phyloP scores from a whole-genome alignment of 2,888 invertebrate species.

The Melikaiella ostensackeni region DNA sequence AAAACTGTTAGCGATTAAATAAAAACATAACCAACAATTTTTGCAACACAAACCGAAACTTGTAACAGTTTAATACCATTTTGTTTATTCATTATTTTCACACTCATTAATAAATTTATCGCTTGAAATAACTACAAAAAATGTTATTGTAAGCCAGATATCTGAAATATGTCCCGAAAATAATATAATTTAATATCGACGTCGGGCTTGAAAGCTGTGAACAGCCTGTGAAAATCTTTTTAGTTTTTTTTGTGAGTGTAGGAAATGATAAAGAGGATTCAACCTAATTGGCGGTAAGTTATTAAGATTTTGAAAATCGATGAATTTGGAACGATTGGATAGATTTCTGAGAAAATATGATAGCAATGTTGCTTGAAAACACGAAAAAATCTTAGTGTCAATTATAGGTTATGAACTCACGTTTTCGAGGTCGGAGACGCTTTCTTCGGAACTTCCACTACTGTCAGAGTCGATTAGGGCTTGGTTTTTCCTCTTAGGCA shows the following conservation, averaged over 20 bases:
- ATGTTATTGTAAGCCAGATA: not conserved
- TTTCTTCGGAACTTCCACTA: constrained; percentile 84
- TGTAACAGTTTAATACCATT: not conserved
- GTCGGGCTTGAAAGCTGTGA: not conserved
- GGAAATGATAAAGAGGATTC: not conserved
- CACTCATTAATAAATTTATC: not conserved
- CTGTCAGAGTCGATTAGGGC: constrained; percentile 90
- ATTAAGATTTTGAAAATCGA: not conserved
- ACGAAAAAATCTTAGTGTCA: not conserved
- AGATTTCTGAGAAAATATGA: not conserved
- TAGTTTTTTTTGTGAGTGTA: not conserved
- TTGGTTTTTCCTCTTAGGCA: constrained; percentile 92
- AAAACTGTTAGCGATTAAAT: not conserved
- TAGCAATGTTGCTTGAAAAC: not conserved
- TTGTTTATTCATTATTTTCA: not conserved
- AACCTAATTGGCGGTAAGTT: not conserved
- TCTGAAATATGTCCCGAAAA: not conserved
- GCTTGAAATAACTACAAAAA: not conserved
- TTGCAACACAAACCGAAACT: not conserved
- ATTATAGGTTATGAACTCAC: constrained; percentile 80
- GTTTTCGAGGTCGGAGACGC: constrained; percentile 89
- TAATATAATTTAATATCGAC: not conserved
- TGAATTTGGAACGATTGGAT: not conserved
- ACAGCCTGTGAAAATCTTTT: not conserved
- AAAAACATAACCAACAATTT: constrained; percentile 2